phyloP scores from a whole-genome alignment of 92 coral and sea anemone species.

The Diadumene lineata region DNA sequence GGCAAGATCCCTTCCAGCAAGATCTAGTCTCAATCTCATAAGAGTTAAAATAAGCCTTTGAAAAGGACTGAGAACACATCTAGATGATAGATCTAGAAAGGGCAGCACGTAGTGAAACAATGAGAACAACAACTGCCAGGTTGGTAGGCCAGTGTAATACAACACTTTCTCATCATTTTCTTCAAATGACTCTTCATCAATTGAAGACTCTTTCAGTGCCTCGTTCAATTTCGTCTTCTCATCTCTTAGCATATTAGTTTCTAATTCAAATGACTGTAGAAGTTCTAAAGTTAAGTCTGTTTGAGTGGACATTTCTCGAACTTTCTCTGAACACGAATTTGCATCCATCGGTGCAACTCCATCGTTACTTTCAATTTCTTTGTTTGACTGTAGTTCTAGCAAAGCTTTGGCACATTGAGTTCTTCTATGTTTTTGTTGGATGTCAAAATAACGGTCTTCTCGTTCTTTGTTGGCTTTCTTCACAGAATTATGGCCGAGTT shows the following conservation, averaged over 20 bases:
- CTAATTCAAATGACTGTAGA: constrained; percentile 2
- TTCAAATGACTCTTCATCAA: constrained; percentile 11
- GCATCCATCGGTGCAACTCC: not conserved
- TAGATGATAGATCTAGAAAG: not conserved
- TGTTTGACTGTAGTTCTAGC: not conserved
- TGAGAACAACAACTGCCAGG: constrained; percentile 47
- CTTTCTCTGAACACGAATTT: not conserved
- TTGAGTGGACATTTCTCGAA: not conserved
- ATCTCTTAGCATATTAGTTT: not conserved
- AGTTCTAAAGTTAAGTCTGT: constrained; percentile 23
- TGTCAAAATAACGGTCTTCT: not conserved
- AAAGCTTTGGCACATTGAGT: constrained; percentile 16
- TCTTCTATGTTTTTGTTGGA: constrained; percentile 8
- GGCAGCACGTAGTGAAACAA: constrained; percentile 30
- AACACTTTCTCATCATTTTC: constrained; percentile 35
- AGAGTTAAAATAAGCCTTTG: constrained; percentile 49
- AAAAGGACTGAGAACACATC: constrained; percentile 32
- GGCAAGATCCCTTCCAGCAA: constrained; percentile 49
- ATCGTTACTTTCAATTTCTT: not conserved
- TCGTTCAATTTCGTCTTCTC: not conserved
- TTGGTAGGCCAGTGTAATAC: constrained; percentile 58
- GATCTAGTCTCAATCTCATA: constrained; percentile 49
- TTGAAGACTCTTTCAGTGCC: constrained; percentile 9
- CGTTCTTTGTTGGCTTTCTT: constrained; percentile 9
- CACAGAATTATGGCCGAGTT: constrained; percentile 13